Conservation (phyloP, 2,113 vertebrate species). For the Chaetodon auriga region DNA sequence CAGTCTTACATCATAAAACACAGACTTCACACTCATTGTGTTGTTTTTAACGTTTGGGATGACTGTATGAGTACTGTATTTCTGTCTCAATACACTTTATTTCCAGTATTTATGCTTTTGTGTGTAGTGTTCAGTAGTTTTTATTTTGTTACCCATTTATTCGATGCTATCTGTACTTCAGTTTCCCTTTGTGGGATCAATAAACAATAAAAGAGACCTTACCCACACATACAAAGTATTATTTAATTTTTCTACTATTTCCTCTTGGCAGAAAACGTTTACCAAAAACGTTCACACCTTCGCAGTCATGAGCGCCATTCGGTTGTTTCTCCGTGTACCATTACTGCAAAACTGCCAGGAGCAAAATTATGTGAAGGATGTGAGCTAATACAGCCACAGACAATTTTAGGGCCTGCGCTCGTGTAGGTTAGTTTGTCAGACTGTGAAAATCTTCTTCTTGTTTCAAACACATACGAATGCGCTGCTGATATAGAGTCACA, state of each 20-base stretch:
- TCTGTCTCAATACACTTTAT: not conserved
- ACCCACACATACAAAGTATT: not conserved
- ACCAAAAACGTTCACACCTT: not conserved
- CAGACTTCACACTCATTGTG: too few species aligned
- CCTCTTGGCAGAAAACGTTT: slow-evolving; percentile 9
- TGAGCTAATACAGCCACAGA: not conserved
- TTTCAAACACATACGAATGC: slow-evolving; percentile 5
- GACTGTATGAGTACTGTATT: not conserved
- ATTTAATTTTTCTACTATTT: slow-evolving; percentile 6
- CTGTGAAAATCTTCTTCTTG: not conserved
- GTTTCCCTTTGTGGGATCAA: not conserved
- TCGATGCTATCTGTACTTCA: not conserved
- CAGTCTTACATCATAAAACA: too few species aligned
- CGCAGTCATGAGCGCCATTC: slow-evolving; percentile 7
- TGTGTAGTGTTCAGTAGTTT: not conserved
- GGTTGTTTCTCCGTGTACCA: not conserved
- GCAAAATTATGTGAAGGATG: slow-evolving; percentile 18
- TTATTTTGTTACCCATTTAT: not conserved
- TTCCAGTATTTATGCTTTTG: not conserved
- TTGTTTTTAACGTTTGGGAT: too few species aligned
- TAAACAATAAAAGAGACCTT: not conserved
- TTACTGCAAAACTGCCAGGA: slow-evolving; percentile 9
- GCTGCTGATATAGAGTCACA: not conserved
- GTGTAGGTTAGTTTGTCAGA: not conserved
- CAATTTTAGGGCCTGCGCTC: not conserved